Base-by-base conservation (phyloP, 2,797 vertebrate genomes). In the Lagorchestes hirsutus region DNA sequence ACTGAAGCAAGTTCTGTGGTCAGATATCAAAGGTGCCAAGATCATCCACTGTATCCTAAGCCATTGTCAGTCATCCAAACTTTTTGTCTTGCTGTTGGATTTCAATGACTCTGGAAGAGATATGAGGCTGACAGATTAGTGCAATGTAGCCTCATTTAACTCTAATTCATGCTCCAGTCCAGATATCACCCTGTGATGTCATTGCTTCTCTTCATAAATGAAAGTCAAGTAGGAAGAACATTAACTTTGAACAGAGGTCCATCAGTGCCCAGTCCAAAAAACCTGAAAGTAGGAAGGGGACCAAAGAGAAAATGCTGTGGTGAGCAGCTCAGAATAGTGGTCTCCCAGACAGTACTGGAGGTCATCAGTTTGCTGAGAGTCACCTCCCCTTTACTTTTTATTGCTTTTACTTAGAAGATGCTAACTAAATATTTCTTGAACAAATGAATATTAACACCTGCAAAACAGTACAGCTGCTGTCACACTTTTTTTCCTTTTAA, bases 371-470 rank as follows among this genome's bases (percentile, higher is more conserved):
- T 67, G 34, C 62, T 67, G 62, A 59, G 29, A 67, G 12, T 67
- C n/a, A n/a, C 34, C 14, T 92, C 14, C 91, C 52, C 95, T 92
- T 87, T 18, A 94, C 31, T 58, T 91, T 90, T 92, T 34, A 67
- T 62, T 14, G 31, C 13, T 67, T 29, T n/a, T 46, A 93, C 1
- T 55, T 4, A 59, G 1, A 34, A 24, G 1, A 14, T 13, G 94
- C 0, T 74, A 92, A 95, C 55, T 87, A 92, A 94, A 92, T 5
- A 57, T 87, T 28, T 96, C 0, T 29, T 93, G 55, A 62, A 93
- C 91, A 54, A 90, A 95, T 56, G 8, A 94, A 52, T 5, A 87
- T 93, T 97, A 54, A 95, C 87, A 92, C 22, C 28, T 95, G 95
- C 96, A 91, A 93, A 91, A 18, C 55, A 93, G 52, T 95, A 91